Evolutionary conservation across 1,140 invertebrate genomes (phyloP), one percentile per base, ranked within the genome.

Genomic region (Meloidogyne chitwoodi): DNA sequence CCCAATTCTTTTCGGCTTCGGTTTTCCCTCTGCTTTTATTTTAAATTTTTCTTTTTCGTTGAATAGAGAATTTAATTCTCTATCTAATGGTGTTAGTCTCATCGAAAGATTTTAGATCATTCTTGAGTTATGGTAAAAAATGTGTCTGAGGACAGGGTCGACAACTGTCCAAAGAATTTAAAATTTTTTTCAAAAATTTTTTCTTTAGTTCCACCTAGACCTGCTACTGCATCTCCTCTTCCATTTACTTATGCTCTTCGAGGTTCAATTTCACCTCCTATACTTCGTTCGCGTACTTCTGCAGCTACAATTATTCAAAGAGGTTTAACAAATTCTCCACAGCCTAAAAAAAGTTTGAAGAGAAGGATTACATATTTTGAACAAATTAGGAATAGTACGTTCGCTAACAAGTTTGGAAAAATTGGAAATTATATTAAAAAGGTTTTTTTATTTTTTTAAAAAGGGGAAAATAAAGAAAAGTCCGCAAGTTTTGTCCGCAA

Each of bases 261-360:
- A 34, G 48, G 27, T 63, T 61, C n/a, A 26, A 5, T 61, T 12
- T 73, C 70, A 22, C 48, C 48, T 6, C 70, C 70, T 5, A 29
- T n/a, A 38, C 56, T 73, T 22, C 70, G 70, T 22, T 73, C 70
- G 14, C 70, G 70, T 64, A 64, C 48, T 22, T 12, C 34, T 61
- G 48, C 70, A 29, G n/a, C 31, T 34, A n/a, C 48, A 56, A 56
- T 1, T 22, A 56, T 63, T 65, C 22, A 34, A 56, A 73, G 56
- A 64, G 48, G 56, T 26, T 10, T 38, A 63, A 31, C 41, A 62
- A 19, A 56, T 56, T 56, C 48, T 44, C 16, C 8, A 5, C 48
- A 56, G 48, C 4, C 48, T n/a, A 56, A n/a, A 56, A 56, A n/a
- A n/a, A 6, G 4, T 6, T 56, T 56, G 19, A 56, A 56, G n/a